Percentiles rank a stretch among this genome's conserved stretches.
phyloP scores from a whole-genome alignment of 92 coral and sea anemone species.

The Diadumene lineata region DNA sequence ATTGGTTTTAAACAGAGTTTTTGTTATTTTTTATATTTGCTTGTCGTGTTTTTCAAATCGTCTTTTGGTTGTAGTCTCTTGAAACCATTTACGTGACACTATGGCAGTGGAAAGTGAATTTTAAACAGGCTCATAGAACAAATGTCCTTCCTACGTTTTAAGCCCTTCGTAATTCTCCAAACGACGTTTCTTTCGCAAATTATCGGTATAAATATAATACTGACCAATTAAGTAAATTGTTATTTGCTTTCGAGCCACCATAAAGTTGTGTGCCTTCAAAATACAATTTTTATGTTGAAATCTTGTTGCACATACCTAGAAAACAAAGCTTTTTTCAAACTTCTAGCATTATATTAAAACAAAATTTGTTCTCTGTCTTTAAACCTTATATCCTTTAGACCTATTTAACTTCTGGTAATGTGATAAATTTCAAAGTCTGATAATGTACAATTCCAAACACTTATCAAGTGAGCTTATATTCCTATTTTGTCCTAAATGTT shows the following conservation, averaged over 20 bases:
- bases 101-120: conserved; percentile 2
- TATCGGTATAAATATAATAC: background rate
- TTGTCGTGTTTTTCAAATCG: background rate
- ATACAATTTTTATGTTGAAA: background rate
- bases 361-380: background rate
- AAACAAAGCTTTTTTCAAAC: background rate
- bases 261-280: background rate
- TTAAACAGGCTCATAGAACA: background rate
- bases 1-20: background rate
- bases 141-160: conserved; percentile 4
- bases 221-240: background rate
- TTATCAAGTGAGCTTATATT: too few relatives aligned
- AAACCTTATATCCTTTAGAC: background rate
- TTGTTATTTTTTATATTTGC: background rate
- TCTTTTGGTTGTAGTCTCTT: background rate
- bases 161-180: background rate
- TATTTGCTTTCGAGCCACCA: background rate
- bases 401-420: background rate
- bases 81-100: conserved; percentile 16
- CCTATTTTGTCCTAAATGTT: background rate
- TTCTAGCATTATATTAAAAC: background rate
- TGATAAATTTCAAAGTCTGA: background rate
- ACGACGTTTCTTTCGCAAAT: background rate
- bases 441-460: background rate
- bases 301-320: background rate